phyloP scores from a whole-genome alignment of 2,888 invertebrate species.

The Galerucella calmariensis region DNA sequence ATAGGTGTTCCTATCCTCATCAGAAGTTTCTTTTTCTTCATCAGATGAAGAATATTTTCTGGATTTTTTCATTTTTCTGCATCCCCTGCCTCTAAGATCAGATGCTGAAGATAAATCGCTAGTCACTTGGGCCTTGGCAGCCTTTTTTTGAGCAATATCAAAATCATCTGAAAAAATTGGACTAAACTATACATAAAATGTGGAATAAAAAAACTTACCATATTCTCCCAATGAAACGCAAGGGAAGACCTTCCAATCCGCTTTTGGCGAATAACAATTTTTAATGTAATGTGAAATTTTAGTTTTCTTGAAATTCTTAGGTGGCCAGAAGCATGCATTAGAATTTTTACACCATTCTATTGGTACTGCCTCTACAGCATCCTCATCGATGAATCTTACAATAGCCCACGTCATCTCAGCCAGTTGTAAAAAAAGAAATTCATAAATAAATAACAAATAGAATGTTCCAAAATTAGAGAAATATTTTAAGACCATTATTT shows the following conservation, averaged over 20 bases:
- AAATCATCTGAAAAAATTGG: not conserved
- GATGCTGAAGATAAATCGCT: not conserved
- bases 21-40: slow-evolving; percentile 4
- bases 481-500: not conserved
- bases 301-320: not conserved
- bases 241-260: slow-evolving; percentile 1
- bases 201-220: slow-evolving; percentile 4
- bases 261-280: not conserved
- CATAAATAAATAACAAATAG: not conserved
- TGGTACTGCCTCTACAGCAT: slow-evolving; percentile 1
- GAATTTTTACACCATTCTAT: slow-evolving; percentile 2
- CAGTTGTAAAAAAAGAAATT: not conserved
- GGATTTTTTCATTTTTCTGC: too few species aligned
- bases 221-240: not conserved
- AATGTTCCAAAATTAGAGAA: slow-evolving; percentile 1
- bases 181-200: slow-evolving; percentile 1
- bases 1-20: slow-evolving; percentile 4
- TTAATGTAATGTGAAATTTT: not conserved
- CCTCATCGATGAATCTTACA: not conserved
- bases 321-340: not conserved
- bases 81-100: not conserved
- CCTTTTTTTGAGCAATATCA: slow-evolving; percentile 1
- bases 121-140: not conserved
- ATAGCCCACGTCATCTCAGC: not conserved
- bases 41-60: not conserved